Conservation (phyloP, 2,113 vertebrate species). For the Junco hyemalis region DNA sequence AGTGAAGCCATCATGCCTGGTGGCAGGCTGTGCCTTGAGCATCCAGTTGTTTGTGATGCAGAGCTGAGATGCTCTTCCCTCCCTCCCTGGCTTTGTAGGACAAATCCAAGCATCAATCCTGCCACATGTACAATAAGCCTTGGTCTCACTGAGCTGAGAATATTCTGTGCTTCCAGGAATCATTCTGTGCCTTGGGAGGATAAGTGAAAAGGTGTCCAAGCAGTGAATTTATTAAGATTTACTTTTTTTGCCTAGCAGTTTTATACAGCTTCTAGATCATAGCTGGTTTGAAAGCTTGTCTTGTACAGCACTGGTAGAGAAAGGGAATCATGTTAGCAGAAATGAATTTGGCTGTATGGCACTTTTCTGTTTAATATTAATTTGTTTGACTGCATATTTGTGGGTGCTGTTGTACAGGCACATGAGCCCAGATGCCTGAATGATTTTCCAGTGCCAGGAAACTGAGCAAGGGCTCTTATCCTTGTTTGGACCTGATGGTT, state of each 20-base stretch:
- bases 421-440: neutral
- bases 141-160: neutral
- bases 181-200: neutral
- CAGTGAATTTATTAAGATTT: slow-evolving; percentile 43
- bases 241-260: neutral
- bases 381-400: neutral
- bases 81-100: neutral
- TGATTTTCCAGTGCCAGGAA: neutral
- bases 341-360: neutral
- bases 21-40: neutral
- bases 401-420: neutral
- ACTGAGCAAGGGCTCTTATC: neutral
- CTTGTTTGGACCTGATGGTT: neutral
- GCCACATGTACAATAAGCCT: neutral
- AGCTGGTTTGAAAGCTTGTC: neutral
- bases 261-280: slow-evolving; percentile 6
- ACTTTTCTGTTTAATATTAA: neutral
- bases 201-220: slow-evolving; percentile 50
- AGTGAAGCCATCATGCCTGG: neutral
- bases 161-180: neutral
- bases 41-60: neutral
- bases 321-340: neutral
- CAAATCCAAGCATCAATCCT: neutral
- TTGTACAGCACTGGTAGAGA: neutral
- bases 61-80: neutral